Evolutionary conservation across 2,113 vertebrate genomes (phyloP), one percentile per base, ranked within the genome.

Genomic region (Paramormyrops kingsleyae): DNA sequence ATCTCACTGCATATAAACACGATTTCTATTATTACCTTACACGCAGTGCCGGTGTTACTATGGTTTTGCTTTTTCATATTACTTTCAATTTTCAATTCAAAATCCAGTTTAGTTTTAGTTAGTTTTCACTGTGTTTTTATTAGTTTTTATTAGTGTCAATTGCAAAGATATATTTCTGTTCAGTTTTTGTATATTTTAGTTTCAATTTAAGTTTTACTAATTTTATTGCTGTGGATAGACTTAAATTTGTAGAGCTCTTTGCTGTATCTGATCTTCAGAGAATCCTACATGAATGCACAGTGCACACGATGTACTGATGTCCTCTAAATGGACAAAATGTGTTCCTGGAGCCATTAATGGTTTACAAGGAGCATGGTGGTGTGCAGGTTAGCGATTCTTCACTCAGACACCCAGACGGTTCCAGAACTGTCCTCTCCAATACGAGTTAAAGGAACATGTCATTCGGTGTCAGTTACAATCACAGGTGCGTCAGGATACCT

Each of bases 381-480:
- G 66, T 52, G 89, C 83, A 90, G 83, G 91, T 92, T 91, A 91
- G 83, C 89, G 88, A n/a, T 77, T 42, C 6, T 59, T 27, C 88
- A 66, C 59, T 91, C 87, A 92, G 88, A 92, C 90, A 90, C 89
- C 35, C 89, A 90, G 89, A 52, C 19, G 44, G 44, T 87, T 92
- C 77, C 35, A 47, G 17, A 88, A 77, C 12, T 35, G 27, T 44
- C 53, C 74, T 83, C 19, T 90, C 12, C 56, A 88, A 21, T 80
- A 74, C 42, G 46, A 88, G 93, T 92, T 93, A 90, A 90, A 50
- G 88, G 50, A n/a, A 39, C 50, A 9, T 89, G 89, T 89, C 89
- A 89, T 89, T 90, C 52, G 77, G 90, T 91, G 92, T 19, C 85
- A 90, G 77, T 74, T 88, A 80, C 87, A 74, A 87, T 50, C 13